Percentiles rank a stretch among this genome's conserved stretches.
phyloP scores from a whole-genome alignment of 1,140 invertebrate genomes.

The Cydia strobilella region DNA sequence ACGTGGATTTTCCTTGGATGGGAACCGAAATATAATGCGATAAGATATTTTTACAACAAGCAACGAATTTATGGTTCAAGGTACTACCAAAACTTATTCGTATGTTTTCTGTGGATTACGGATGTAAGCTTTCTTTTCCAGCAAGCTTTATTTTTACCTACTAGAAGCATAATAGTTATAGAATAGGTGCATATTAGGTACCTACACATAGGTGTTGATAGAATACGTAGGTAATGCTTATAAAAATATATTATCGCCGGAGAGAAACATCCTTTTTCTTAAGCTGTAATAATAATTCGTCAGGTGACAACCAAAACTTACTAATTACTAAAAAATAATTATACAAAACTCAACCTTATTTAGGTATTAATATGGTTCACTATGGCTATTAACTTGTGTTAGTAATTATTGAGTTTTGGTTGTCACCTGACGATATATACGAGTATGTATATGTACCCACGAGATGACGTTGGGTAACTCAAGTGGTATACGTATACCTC shows the following conservation, averaged over 20 bases:
- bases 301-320: too few relatives aligned
- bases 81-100: not conserved
- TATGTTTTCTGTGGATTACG: not conserved
- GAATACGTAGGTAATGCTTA: too few relatives aligned
- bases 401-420: too few relatives aligned
- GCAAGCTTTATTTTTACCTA: not conserved
- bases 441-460: not conserved
- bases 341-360: too few relatives aligned
- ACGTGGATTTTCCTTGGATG: not conserved
- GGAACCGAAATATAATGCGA: constrained; percentile 1
- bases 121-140: not conserved
- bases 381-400: too few relatives aligned
- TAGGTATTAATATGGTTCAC: too few relatives aligned
- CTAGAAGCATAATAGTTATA: too few relatives aligned
- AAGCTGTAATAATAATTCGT: not conserved
- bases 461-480: not conserved
- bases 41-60: not conserved
- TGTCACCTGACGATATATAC: too few relatives aligned
- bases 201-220: too few relatives aligned
- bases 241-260: not conserved
- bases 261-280: constrained; percentile 2
- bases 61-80: constrained; percentile 1
- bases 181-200: too few relatives aligned
- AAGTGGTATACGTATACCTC: not conserved
- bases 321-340: too few relatives aligned